Conservation (phyloP, 2,113 vertebrate genomes). For the Pipra filicauda region DNA sequence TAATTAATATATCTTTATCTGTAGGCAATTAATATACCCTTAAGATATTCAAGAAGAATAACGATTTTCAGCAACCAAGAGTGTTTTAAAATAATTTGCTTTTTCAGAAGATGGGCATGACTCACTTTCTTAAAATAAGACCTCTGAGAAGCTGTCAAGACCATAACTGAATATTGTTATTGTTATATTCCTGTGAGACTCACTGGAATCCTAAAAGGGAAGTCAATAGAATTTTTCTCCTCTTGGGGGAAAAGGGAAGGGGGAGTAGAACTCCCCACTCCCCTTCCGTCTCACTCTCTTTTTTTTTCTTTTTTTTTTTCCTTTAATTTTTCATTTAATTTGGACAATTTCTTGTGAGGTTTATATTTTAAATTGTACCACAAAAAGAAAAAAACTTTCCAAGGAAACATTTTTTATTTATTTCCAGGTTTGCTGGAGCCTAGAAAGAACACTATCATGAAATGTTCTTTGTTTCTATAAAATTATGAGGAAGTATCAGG, state of each 20-base stretch:
- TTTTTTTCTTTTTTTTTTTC: background rate
- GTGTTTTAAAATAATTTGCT: constrained; percentile 13
- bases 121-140: constrained; percentile 12
- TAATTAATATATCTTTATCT: constrained; percentile 62
- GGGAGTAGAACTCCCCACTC: background rate
- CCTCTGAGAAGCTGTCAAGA: background rate
- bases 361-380: background rate
- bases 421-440: background rate
- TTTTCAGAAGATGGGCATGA: background rate
- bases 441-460: background rate
- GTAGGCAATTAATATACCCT: constrained; percentile 37
- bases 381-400: background rate
- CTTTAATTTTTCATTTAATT: background rate
- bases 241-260: background rate
- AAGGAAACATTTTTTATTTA: background rate
- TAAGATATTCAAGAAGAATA: constrained; percentile 24
- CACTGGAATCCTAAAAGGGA: background rate
- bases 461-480: background rate
- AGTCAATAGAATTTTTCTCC: background rate
- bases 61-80: constrained; percentile 7
- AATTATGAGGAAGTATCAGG: background rate
- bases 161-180: background rate
- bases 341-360: background rate
- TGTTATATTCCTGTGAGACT: background rate
- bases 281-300: rapidly evolving